Evolutionary conservation across 1,140 invertebrate species (phyloP).

Genomic region (Harlomillsia oculata): DNA sequence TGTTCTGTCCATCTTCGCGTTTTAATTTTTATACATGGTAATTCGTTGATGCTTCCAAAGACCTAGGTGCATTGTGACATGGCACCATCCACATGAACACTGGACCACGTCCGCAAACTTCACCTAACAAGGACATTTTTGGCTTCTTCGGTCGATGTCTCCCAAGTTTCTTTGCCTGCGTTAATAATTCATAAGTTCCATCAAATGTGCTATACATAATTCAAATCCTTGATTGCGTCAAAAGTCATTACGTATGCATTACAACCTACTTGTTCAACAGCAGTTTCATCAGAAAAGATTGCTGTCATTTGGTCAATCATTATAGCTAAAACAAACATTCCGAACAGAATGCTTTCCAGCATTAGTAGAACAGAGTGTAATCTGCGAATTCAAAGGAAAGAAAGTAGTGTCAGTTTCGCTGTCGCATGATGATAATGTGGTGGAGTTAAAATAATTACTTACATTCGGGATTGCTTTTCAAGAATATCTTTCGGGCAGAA

Average conservation of each 20-base stretch:
- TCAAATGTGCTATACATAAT: not conserved
- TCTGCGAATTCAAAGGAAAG: conserved; percentile 46
- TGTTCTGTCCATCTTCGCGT: no score
- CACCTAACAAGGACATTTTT: conserved; percentile 58
- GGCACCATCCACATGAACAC: conserved; percentile 48
- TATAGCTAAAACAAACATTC: conserved; percentile 80
- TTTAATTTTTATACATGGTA: conserved; percentile 18
- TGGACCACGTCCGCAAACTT: conserved; percentile 69
- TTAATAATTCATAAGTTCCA: no score
- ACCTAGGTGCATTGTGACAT: conserved; percentile 26
- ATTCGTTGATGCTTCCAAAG: conserved; percentile 10
- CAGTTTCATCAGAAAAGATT: conserved; percentile 70
- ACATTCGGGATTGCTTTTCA: conserved; percentile 66
- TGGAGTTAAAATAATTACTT: conserved; percentile 41
- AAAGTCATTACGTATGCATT: conserved; percentile 2
- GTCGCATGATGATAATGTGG: conserved; percentile 18
- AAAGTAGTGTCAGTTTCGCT: not conserved
- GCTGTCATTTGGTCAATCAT: conserved; percentile 80
- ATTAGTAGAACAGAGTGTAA: conserved; percentile 75
- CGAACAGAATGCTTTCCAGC: conserved; percentile 74
- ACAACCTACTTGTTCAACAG: conserved; percentile 57
- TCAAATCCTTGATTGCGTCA: not conserved
- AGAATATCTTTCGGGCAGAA: conserved; percentile 56
- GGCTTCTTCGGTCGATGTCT: conserved; percentile 52
- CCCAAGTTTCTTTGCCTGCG: conserved; percentile 35